Evolutionary conservation across 2,113 vertebrate genomes (phyloP).

Genomic region (Heliornis fulica): DNA sequence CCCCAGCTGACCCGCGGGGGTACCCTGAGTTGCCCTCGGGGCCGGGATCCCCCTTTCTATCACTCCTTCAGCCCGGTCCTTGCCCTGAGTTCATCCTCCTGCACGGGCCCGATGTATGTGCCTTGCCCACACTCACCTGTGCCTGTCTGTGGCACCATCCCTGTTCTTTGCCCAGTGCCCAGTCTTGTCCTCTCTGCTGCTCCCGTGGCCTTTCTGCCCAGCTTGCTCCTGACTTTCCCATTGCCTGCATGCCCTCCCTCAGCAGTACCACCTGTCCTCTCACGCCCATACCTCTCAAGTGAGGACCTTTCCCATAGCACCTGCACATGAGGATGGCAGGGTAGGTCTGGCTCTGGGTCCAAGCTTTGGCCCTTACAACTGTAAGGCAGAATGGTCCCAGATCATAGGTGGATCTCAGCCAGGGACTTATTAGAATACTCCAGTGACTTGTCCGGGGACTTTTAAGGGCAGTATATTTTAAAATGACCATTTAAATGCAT

Average conservation of each 20-base stretch:
- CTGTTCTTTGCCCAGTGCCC: neutral
- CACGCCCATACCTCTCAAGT: fast-evolving
- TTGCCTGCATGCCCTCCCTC: fast-evolving
- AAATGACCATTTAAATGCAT: neutral
- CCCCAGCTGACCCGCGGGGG: no score
- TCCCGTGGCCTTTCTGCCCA: neutral
- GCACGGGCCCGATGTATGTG: neutral
- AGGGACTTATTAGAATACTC: neutral
- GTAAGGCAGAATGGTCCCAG: neutral
- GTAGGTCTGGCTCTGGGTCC: neutral
- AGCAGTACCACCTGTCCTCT: neutral
- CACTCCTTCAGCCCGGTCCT: fast-evolving
- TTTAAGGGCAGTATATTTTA: neutral
- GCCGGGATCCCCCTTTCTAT: neutral
- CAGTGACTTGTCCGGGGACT: neutral
- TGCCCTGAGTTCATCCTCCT: neutral
- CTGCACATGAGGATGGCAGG: fast-evolving
- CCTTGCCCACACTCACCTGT: fast-evolving
- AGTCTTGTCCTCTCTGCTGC: neutral
- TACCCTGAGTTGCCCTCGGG: neutral
- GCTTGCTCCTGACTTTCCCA: fast-evolving
- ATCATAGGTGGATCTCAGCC: neutral
- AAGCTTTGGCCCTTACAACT: neutral
- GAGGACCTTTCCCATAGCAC: neutral
- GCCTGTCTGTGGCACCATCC: neutral